Evolutionary conservation across 2,113 vertebrate species (phyloP).

Genomic region (Saccopteryx bilineata): DNA sequence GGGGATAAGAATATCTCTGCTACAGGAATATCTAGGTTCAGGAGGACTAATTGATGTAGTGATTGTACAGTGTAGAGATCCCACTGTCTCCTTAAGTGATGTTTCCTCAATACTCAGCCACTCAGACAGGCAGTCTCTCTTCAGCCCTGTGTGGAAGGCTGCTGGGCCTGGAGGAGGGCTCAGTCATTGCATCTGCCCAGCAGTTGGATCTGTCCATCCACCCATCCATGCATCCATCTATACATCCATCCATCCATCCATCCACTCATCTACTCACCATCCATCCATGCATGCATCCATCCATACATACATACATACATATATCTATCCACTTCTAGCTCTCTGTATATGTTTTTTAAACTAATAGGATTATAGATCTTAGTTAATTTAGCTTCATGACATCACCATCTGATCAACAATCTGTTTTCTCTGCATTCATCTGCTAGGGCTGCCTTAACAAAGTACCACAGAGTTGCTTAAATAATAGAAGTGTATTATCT

Average conservation of each 20-base stretch:
- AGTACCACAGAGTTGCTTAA: background rate
- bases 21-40: background rate
- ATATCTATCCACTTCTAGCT: background rate
- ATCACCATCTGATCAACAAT: background rate
- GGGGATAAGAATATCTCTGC: background rate
- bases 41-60: background rate
- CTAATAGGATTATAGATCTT: background rate
- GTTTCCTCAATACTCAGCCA: background rate
- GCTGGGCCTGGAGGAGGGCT: background rate
- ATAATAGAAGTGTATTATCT: background rate
- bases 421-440: background rate
- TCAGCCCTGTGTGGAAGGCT: background rate
- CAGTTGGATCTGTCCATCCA: background rate
- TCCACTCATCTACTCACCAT: background rate
- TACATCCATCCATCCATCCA: background rate
- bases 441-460: background rate
- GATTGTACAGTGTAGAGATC: accelerated
- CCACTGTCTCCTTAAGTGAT: background rate
- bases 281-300: background rate
- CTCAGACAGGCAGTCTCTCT: background rate
- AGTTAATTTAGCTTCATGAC: background rate
- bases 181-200: accelerated
- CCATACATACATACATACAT: background rate
- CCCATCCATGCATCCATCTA: no score
- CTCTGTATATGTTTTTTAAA: background rate